Conservation (phyloP, 1,140 invertebrate species). For the Scaptomyza pallida region DNA sequence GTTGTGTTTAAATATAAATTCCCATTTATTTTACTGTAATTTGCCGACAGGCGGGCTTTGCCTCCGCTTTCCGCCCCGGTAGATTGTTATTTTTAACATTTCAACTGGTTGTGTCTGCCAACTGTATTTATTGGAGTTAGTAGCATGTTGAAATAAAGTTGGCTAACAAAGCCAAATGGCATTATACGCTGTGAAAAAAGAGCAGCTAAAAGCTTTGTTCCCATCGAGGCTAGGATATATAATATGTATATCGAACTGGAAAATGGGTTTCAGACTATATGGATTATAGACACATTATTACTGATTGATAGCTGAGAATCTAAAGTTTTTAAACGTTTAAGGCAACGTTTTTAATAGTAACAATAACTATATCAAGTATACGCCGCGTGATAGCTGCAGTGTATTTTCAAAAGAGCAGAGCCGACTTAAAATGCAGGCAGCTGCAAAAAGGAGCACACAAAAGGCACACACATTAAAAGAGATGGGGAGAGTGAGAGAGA, state of each 20-base stretch:
- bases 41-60: constrained; percentile 63
- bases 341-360: no score
- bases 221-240: no score
- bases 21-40: constrained; percentile 67
- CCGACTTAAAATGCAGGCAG: constrained; percentile 58
- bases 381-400: constrained; percentile 48
- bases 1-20: constrained; percentile 62
- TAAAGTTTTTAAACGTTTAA: no score
- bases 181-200: background rate
- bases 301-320: no score
- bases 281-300: no score
- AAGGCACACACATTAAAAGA: constrained; percentile 49
- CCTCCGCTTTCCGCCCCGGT: constrained; percentile 15
- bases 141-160: constrained; percentile 51
- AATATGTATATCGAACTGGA: background rate
- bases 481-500: constrained; percentile 48
- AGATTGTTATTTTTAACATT: constrained; percentile 71
- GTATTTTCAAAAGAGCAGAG: constrained; percentile 21
- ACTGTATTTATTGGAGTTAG: constrained; percentile 26
- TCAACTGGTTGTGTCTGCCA: constrained; percentile 48
- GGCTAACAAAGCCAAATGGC: background rate
- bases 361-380: constrained; percentile 62
- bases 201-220: no score
- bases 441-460: constrained; percentile 73
- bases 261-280: no score